phyloP scores from a whole-genome alignment of 1,140 invertebrate species.

The Papilio polytes region DNA sequence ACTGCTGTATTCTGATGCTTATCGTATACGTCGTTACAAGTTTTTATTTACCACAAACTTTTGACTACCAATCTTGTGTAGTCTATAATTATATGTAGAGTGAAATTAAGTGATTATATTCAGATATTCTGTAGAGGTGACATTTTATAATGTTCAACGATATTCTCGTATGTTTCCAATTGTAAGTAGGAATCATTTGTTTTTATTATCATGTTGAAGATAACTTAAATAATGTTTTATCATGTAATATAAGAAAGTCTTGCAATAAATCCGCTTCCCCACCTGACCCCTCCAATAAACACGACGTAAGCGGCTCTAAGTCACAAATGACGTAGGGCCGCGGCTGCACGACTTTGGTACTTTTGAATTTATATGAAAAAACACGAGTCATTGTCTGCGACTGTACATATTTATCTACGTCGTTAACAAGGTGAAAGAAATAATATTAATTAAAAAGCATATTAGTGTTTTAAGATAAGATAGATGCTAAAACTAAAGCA shows the following conservation, averaged over 20 bases:
- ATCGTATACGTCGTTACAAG: constrained; percentile 53
- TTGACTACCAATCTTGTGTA: no score
- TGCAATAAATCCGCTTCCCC: constrained; percentile 32
- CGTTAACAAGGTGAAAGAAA: neutral
- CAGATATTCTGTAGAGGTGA: no score
- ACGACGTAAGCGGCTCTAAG: constrained; percentile 33
- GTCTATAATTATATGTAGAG: no score
- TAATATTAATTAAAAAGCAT: no score
- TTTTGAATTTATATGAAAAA: constrained; percentile 36
- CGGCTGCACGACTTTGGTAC: neutral
- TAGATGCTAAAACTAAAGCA: no score
- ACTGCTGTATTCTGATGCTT: constrained; percentile 71
- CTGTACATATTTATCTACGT: neutral
- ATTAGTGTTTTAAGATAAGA: no score
- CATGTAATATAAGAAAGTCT: constrained; percentile 13
- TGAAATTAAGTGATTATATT: no score
- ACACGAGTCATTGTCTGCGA: constrained; percentile 28
- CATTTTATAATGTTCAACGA: no score
- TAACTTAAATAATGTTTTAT: neutral
- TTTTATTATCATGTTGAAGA: neutral
- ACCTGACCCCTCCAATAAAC: constrained; percentile 36
- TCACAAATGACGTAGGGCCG: constrained; percentile 29
- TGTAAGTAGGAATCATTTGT: neutral
- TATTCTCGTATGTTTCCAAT: no score
- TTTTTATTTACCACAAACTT: constrained; percentile 11